Evolutionary conservation across 1,140 invertebrate genomes (phyloP).

Genomic region (Polyergus mexicanus): DNA sequence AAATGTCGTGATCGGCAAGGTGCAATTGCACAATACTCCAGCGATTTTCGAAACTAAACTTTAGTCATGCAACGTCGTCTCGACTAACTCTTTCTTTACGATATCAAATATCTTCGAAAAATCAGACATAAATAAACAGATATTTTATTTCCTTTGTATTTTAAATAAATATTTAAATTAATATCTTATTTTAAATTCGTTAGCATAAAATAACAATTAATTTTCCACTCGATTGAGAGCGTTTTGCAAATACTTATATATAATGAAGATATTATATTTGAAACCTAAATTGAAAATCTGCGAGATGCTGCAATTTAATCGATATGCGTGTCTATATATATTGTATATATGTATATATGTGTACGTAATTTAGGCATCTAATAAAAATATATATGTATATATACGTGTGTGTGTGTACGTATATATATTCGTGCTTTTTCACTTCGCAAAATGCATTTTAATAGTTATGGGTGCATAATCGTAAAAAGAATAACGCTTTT

Average conservation of each 20-base stretch:
- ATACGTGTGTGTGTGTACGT: neutral
- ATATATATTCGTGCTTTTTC: neutral
- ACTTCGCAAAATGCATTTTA: neutral
- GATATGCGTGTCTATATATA: too few species aligned
- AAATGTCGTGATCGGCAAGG: constrained; percentile 45
- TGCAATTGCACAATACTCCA: constrained; percentile 45
- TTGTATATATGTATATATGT: too few species aligned
- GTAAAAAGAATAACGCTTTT: constrained; percentile 19
- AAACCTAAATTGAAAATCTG: too few species aligned
- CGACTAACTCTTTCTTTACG: constrained; percentile 5
- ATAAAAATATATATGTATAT: neutral
- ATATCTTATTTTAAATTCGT: too few species aligned
- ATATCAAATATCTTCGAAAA: neutral
- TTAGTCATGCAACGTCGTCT: constrained; percentile 29
- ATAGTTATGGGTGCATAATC: constrained; percentile 16
- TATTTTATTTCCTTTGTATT: too few species aligned
- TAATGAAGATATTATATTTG: too few species aligned
- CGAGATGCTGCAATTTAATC: too few species aligned
- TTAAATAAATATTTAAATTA: too few species aligned
- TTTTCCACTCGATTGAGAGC: too few species aligned
- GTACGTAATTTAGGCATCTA: neutral
- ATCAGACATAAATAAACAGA: neutral
- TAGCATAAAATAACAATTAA: too few species aligned
- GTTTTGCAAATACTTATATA: too few species aligned
- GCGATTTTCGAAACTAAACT: constrained; percentile 45